phyloP scores from a whole-genome alignment of 2,797 vertebrate species.

The Hyperoplus immaculatus region DNA sequence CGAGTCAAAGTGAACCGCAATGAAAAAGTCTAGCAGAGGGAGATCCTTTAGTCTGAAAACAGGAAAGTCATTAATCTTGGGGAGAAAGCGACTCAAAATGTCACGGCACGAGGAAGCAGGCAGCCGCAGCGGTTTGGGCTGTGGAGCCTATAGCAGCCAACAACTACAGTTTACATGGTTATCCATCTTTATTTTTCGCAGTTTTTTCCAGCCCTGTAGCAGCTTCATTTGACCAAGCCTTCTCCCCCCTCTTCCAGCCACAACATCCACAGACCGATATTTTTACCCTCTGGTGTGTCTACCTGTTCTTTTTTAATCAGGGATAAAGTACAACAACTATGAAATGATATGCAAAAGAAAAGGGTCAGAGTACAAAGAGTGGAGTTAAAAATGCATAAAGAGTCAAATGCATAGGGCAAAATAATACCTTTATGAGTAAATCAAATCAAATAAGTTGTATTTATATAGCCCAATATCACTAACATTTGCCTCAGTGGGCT shows the following conservation, averaged over 20 bases:
- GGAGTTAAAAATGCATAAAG: too few species aligned
- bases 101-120: constrained; percentile 61
- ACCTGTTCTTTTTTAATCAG: constrained; percentile 3
- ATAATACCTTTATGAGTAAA: too few species aligned
- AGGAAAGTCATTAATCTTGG: constrained; percentile 78
- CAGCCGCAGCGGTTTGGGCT: constrained; percentile 37
- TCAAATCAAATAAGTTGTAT: too few species aligned
- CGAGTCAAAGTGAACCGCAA: constrained; percentile 44
- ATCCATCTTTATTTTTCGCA: constrained; percentile 35
- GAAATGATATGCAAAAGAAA: constrained; percentile 1
- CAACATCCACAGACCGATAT: constrained; percentile 3
- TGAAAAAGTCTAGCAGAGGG: constrained; percentile 48
- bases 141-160: constrained; percentile 32
- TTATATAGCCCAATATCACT: too few species aligned
- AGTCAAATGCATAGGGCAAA: too few species aligned
- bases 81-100: constrained; percentile 62
- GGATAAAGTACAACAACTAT: not conserved
- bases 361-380: not conserved
- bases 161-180: constrained; percentile 35
- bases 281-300: not conserved
- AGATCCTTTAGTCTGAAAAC: constrained; percentile 70
- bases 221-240: constrained; percentile 16
- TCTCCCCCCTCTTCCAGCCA: constrained; percentile 10
- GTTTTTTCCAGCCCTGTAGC: not conserved
- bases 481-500: too few species aligned